A percentile compares a stretch with the other conserved stretches of the same genome.
phyloP scores from a whole-genome alignment of 1,140 invertebrate genomes.

The Drosophila persimilis region DNA sequence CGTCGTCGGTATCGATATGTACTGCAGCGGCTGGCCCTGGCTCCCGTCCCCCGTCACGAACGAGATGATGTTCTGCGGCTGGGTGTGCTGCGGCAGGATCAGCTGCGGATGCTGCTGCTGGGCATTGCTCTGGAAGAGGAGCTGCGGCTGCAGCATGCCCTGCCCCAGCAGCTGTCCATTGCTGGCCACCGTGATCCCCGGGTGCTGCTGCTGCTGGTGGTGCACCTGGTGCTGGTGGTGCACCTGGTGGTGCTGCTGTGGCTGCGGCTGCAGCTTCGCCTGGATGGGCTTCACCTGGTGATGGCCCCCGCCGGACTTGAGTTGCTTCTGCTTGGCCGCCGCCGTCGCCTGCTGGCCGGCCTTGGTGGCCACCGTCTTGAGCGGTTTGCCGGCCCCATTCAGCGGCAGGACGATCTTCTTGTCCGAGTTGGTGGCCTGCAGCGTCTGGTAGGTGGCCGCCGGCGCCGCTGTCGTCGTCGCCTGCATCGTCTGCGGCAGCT shows the following conservation, averaged over 20 bases:
- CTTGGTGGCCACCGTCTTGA: slow-evolving; percentile 73
- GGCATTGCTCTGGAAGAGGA: slow-evolving; percentile 63
- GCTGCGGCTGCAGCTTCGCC: slow-evolving; percentile 63
- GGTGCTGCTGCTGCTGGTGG: slow-evolving; percentile 45
- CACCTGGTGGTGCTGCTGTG: slow-evolving; percentile 33
- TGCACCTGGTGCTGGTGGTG: slow-evolving; percentile 37
- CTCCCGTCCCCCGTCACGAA: slow-evolving; percentile 76
- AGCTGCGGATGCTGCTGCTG: slow-evolving; percentile 61
- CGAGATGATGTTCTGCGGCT: slow-evolving; percentile 75
- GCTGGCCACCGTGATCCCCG: slow-evolving; percentile 33
- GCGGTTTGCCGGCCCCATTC: slow-evolving; percentile 48
- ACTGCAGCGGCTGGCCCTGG: slow-evolving; percentile 71
- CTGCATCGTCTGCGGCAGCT: slow-evolving; percentile 53
- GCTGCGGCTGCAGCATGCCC: slow-evolving; percentile 70
- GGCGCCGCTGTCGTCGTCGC: slow-evolving; percentile 18
- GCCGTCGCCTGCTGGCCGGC: slow-evolving; percentile 67
- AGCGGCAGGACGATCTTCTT: slow-evolving; percentile 75
- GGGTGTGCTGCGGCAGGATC: slow-evolving; percentile 64
- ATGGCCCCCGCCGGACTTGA: slow-evolving; percentile 41
- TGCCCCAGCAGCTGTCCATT: slow-evolving; percentile 66
- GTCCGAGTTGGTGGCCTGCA: slow-evolving; percentile 74
- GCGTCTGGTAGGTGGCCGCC: slow-evolving; percentile 64
- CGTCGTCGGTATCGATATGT: slow-evolving; percentile 74
- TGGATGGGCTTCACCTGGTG: slow-evolving; percentile 75
- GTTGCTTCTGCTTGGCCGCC: slow-evolving; percentile 67